Percentiles rank a stretch among this genome's conserved stretches.
These are phyloP conservation scores for Sinocyclocheilus anshuiensis DNA, from an alignment of 2,113 vertebrate genomes.

Conservation along the genomic window DNA sequence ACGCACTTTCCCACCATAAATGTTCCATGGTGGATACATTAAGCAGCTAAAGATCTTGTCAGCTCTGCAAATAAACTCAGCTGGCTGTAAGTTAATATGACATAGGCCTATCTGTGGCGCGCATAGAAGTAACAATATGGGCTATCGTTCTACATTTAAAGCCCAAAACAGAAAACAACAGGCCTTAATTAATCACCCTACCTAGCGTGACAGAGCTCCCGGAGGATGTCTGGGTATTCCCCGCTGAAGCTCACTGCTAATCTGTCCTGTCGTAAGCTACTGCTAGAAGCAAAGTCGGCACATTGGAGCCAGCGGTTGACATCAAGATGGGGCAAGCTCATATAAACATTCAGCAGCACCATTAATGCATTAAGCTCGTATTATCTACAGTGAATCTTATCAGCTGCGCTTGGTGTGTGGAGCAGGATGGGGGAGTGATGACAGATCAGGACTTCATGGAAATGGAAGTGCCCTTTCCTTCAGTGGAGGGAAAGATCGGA, in stretches of 20 bases:
- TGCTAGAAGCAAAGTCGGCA: background rate
- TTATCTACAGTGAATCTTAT: slow-evolving; percentile 27
- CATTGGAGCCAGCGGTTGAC: background rate
- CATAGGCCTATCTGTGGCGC: background rate
- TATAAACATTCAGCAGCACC: slow-evolving; percentile 28
- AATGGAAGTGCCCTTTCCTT: slow-evolving; percentile 18
- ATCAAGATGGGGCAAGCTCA: slow-evolving; percentile 38
- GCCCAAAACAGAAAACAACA: slow-evolving; percentile 16
- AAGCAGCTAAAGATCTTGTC: background rate
- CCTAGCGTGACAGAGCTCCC: slow-evolving; percentile 35
- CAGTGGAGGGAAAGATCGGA: background rate
- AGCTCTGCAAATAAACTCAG: background rate
- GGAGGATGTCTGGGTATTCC: slow-evolving; percentile 9
- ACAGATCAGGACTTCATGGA: slow-evolving; percentile 27
- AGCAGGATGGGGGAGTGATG: slow-evolving; percentile 27
- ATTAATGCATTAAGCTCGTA: background rate
- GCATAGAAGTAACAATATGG: slow-evolving; percentile 1
- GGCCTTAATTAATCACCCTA: slow-evolving; percentile 35
- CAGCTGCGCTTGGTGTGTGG: slow-evolving; percentile 1
- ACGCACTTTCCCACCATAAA: background rate
- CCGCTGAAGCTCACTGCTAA: slow-evolving; percentile 1
- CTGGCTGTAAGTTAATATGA: background rate
- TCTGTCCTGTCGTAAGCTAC: background rate
- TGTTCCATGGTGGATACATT: background rate
- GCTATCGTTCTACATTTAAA: background rate